These are phyloP conservation scores for Whitmania pigra DNA, from an alignment of 1,140 invertebrate genomes.

Conservation along the genomic window DNA sequence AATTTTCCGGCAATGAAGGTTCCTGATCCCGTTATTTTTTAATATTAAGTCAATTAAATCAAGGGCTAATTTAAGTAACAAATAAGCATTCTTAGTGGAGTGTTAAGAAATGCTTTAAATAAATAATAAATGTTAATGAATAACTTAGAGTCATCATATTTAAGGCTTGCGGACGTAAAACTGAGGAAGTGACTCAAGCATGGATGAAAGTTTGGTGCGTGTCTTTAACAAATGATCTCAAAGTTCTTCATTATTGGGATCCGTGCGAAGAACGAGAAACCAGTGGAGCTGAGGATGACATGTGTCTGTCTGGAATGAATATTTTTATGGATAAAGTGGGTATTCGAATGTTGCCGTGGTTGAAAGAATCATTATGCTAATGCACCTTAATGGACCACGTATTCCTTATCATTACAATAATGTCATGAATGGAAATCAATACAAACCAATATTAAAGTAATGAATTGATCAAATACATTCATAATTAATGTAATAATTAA, in stretches of 20 bases:
- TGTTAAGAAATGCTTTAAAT: neutral
- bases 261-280: neutral
- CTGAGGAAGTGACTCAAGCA: neutral
- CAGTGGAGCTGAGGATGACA: neutral
- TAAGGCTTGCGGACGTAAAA: neutral
- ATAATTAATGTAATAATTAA: too few relatives aligned
- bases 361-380: too few relatives aligned
- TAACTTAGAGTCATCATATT: neutral
- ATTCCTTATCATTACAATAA: too few relatives aligned
- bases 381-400: too few relatives aligned
- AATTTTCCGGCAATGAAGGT: too few relatives aligned
- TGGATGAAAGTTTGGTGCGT: neutral
- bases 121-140: neutral
- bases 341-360: neutral
- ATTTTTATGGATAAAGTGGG: neutral
- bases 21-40: too few relatives aligned
- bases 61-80: too few relatives aligned
- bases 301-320: neutral
- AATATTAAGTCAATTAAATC: too few relatives aligned
- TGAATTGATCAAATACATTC: too few relatives aligned
- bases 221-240: neutral
- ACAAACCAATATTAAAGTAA: too few relatives aligned
- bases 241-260: neutral
- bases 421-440: too few relatives aligned
- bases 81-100: too few relatives aligned